A percentile compares a stretch with the other conserved stretches of the same genome.
phyloP scores from a whole-genome alignment of 2,113 vertebrate species.

The Callithrix jacchus region DNA sequence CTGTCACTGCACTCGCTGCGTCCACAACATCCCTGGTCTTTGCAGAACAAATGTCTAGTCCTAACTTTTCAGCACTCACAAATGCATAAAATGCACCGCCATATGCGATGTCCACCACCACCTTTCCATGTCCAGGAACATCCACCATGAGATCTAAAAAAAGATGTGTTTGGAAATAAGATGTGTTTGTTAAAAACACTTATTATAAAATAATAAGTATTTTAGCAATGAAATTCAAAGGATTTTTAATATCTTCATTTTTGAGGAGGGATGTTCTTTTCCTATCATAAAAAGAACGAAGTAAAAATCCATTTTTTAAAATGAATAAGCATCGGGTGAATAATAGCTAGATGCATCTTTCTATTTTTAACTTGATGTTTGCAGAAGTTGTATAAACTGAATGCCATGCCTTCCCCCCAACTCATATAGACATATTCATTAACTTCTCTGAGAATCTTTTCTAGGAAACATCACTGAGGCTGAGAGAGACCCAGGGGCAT shows the following conservation, averaged over 20 bases:
- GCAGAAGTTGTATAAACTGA: not conserved
- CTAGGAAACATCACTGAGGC: not conserved
- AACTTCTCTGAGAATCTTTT: not conserved
- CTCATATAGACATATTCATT: not conserved
- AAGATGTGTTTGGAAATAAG: constrained; percentile 20
- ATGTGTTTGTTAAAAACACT: constrained; percentile 17
- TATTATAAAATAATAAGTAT: no score
- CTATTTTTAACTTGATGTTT: not conserved
- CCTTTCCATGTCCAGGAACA: constrained; percentile 86
- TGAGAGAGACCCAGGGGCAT: not conserved
- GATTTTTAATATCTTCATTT: not conserved
- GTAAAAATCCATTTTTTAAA: constrained; percentile 27
- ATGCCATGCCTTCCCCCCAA: not conserved
- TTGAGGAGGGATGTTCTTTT: not conserved
- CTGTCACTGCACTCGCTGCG: constrained; percentile 88
- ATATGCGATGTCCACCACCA: constrained; percentile 91
- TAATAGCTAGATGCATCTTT: not conserved
- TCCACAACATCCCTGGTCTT: constrained; percentile 90
- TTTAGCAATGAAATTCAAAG: not conserved
- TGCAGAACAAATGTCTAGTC: constrained; percentile 88
- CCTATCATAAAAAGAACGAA: not conserved
- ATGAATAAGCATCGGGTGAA: not conserved
- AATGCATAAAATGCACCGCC: constrained; percentile 96
- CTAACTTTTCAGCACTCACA: constrained; percentile 88
- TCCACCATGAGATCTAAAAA: constrained; percentile 87